Evolutionary conservation across 2,888 invertebrate species (phyloP), one percentile per base, ranked within the genome.

Genomic region (Heliconius aoede): DNA sequence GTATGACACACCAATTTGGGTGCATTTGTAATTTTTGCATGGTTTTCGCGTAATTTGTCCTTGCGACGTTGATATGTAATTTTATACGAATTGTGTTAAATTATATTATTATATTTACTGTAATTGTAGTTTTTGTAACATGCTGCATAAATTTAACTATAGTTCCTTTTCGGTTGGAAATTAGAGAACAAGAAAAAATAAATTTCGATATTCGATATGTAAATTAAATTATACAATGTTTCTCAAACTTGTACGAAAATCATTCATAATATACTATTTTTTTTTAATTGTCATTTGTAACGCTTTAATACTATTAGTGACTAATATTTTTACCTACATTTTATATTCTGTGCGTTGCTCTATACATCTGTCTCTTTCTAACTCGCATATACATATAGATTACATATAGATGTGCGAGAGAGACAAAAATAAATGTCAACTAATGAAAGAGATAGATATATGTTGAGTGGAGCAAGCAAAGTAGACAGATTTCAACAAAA

Each of bases 231-330:
- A 32, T 55, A 32, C 32, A 30, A 30, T 7, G n/a, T 69, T 46
- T 21, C 28, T 28, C 9, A 30, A 68, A 51, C 51, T 11, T 69
- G 8, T 65, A 69, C 36, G 30, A 15, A 72, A 78, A 72, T 55
- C n/a, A 73, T 26, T 73, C 21, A 30, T 68, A 24, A 55, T 65
- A n/a, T 24, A 36, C 60, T 60, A 65, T 30, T 51, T 40, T 72
- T 40, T 65, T 65, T 55, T 75, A 55, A 62, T 76, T 72, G 62
- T 72, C 71, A 76, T 76, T 76, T 60, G 61, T 78, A 79, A 80
- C 74, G 78, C 78, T 81, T 79, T 77, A 82, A 78, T 77, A 74
- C 76, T 77, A 77, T 80, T 80, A 81, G 80, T 78, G 76, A 82
- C 81, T 82, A 82, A 82, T 75, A 61, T 79, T 80, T 76, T 78